Conservation (phyloP, 92 coral and sea anemone genomes). For the Epizoanthus illoricatus region DNA sequence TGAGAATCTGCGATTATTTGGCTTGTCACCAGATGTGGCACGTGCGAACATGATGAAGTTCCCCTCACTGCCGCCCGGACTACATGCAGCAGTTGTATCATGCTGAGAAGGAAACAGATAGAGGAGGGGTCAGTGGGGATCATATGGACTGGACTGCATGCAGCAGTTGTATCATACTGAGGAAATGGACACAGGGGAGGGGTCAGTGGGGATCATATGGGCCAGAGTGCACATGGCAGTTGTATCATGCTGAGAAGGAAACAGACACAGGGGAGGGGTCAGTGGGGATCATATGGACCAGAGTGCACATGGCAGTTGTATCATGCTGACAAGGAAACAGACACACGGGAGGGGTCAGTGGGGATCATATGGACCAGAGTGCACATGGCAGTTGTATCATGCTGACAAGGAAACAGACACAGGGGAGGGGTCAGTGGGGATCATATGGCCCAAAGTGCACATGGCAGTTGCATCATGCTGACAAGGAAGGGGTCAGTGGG, state of each 20-base stretch:
- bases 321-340: conserved; percentile 63
- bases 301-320: conserved; percentile 44
- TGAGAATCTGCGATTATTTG: conserved; percentile 86
- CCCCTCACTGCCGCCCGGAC: conserved; percentile 66
- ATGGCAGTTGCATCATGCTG: too few species aligned
- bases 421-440: too few species aligned
- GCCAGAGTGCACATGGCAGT: conserved; percentile 48
- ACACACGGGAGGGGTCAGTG: too few species aligned
- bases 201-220: conserved; percentile 13
- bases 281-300: too few species aligned
- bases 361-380: too few species aligned
- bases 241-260: conserved; percentile 68
- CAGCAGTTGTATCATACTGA: conserved; percentile 3
- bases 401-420: too few species aligned
- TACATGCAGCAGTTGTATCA: conserved; percentile 57
- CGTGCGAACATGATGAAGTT: conserved; percentile 96
- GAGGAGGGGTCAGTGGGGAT: too few species aligned
- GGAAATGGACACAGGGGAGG: not conserved
- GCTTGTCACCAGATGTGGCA: conserved; percentile 89
- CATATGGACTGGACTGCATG: conserved; percentile 49
- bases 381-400: too few species aligned
- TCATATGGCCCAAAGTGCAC: too few species aligned
- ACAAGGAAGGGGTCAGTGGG: too few species aligned
- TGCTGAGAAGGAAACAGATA: conserved; percentile 52
- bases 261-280: too few species aligned